Evolutionary conservation across 2,888 invertebrate species (phyloP), one percentile per base, ranked within the genome.

Genomic region (Anoplius nigerrimus): DNA sequence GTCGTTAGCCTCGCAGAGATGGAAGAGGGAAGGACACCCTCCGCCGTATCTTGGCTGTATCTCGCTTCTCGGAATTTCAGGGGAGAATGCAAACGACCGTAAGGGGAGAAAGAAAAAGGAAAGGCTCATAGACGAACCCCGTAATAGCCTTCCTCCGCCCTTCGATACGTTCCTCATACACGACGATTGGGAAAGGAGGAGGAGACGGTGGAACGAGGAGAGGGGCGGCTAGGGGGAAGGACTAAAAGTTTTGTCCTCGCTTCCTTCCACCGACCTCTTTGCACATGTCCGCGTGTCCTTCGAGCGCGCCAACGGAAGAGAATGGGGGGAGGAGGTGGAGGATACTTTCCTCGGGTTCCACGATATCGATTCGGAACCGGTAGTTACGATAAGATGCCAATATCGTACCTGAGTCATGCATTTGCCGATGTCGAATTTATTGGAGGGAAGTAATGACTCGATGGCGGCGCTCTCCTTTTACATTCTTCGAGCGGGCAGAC

Each of bases 21-120:
- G 63, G 57, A 72, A 52, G 45, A 64, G 59, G 59, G 34, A 46
- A 62, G 46, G 45, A 58, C 20, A 64, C 67, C 66, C 64, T 69
- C 52, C 59, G 2, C 52, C 59, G 52, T 72, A 62, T 72, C 70
- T 69, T 71, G 55, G 73, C 66, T 70, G 66, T 77, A 75, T 78
- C 78, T 78, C 63, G 46, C 54, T 66, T 74, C 69, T 65, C 62
- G 69, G 75, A 81, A 81, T 81, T 79, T 80, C 72, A 74, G 73
- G 72, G 69, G 62, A 63, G 71, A 71, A 74, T 78, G 74, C 74
- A 75, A 79, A 74, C 78, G 71, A 75, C 59, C 61, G 63, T 46
- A 18, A 72, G 57, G 60, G 69, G 42, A 62, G 68, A 55, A 65
- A 62, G 21, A 67, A 67, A 70, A 63, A 76, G 66, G 69, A 64